These are phyloP conservation scores for Nasalis larvatus DNA, from an alignment of 2,113 vertebrate genomes.

Conservation along the genomic window DNA sequence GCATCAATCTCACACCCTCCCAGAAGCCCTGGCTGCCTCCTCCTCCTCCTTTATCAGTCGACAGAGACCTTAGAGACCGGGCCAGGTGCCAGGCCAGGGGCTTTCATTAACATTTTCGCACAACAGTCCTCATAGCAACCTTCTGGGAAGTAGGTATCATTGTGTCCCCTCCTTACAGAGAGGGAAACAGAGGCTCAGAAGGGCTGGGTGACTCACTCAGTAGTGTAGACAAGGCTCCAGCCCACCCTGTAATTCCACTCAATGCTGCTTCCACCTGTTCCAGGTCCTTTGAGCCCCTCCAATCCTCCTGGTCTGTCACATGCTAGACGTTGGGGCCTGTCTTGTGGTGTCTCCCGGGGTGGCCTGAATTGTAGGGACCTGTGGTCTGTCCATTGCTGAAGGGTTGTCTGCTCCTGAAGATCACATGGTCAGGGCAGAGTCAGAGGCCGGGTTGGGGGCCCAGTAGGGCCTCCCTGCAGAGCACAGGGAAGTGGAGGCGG, in stretches of 20 bases:
- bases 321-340: not conserved
- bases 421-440: fast-evolving
- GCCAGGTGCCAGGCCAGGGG: not conserved
- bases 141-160: not conserved
- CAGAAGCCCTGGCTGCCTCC: not conserved
- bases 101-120: not conserved
- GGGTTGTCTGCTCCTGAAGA: not conserved
- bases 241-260: not conserved
- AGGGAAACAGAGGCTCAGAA: not conserved
- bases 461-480: not conserved
- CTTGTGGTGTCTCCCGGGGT: not conserved
- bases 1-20: not conserved
- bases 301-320: not conserved
- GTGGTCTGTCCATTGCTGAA: not conserved
- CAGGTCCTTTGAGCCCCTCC: not conserved
- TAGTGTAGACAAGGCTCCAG: not conserved
- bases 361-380: not conserved
- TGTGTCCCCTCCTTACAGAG: not conserved
- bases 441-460: not conserved
- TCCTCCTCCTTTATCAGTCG: not conserved
- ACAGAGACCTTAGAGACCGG: not conserved
- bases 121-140: not conserved
- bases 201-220: not conserved
- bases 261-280: not conserved
- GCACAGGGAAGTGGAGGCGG: not conserved